Evolutionary conservation across 2,797 vertebrate species (phyloP), one percentile per base, ranked within the genome.

Genomic region (Phalanger gymnotis): DNA sequence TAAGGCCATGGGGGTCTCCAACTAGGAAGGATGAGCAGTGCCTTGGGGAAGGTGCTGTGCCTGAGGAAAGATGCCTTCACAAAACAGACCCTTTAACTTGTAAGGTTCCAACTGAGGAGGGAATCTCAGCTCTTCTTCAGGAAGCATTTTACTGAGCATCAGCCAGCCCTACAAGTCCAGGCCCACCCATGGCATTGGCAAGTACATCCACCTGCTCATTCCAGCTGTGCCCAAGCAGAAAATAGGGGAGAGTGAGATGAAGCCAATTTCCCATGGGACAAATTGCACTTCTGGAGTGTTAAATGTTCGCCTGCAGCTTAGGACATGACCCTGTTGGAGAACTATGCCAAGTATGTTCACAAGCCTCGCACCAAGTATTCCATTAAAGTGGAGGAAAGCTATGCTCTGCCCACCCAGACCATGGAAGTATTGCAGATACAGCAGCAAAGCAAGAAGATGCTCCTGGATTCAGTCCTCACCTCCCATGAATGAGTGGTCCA

Each of bases 281-380:
- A 98, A 98, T 16, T 96, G 98, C 0, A 98, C 99, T n/a, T 99
- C 99, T n/a, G 99, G 99, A 1, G 97, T 99, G 22, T 55, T 99
- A 97, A 99, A 99, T 54, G 97, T 99, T 91, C 98, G 97, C 0
- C 97, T 99, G 99, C 98, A 0, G 99, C 99, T 22, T 98, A 99
- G 0, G 99, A 99, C 97, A 99, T 99, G 99, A 99, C 99, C 0
- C 53, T 99, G 0, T 99, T 99, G 97, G 99, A 99, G 96, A 99
- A 98, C 92, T 99, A 99, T 96, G 97, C 99, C 12, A 99, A 99
- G 95, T 99, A 99, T 13, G 96, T 99, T 93, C 99, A 99, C 95
- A 99, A 98, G 40, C 98, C 99, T 97, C 99, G 99, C 98, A 99
- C 99, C 98, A 97, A 96, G 0, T 98, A 99, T 28, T 97, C 98